These are phyloP conservation scores for Drosophila fulvimacula DNA, from an alignment of 2,888 invertebrate species.

Conservation along the genomic window DNA sequence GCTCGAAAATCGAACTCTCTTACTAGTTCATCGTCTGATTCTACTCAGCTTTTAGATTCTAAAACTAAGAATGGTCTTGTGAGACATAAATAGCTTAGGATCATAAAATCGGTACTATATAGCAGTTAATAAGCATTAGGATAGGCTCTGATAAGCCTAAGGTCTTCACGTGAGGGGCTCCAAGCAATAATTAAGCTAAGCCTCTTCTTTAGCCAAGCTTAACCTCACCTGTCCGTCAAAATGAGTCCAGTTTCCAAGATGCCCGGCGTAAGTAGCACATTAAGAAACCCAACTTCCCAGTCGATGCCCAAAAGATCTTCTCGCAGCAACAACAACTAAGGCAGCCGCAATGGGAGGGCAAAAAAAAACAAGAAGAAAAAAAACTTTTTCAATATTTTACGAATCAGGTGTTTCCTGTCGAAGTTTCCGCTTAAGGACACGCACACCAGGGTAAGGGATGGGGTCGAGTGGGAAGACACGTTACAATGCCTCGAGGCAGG, in stretches of 20 bases:
- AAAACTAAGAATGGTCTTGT: too few species aligned
- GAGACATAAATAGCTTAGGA: background rate
- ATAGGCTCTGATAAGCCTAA: background rate
- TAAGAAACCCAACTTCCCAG: conserved; percentile 37
- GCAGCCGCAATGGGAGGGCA: conserved; percentile 27
- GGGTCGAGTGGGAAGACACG: conserved; percentile 3
- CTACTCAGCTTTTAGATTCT: too few species aligned
- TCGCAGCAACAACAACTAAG: conserved; percentile 21
- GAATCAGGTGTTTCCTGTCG: conserved; percentile 81
- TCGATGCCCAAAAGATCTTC: conserved; percentile 43
- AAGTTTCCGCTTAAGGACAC: conserved; percentile 81
- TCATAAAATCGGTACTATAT: background rate
- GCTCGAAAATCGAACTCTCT: background rate
- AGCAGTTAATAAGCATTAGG: background rate
- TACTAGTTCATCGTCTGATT: too few species aligned
- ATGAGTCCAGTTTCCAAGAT: conserved; percentile 2
- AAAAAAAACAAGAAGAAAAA: conserved; percentile 24
- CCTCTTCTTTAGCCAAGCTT: background rate
- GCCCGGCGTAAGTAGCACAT: conserved; percentile 35
- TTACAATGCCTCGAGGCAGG: conserved; percentile 43
- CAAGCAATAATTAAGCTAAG: background rate
- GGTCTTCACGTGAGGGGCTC: too few species aligned
- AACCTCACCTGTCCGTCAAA: background rate
- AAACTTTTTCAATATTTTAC: conserved; percentile 80
- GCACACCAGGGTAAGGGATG: conserved; percentile 40